Conservation (phyloP, 2,888 invertebrate genomes). For the Barypeithes pellucidus region DNA sequence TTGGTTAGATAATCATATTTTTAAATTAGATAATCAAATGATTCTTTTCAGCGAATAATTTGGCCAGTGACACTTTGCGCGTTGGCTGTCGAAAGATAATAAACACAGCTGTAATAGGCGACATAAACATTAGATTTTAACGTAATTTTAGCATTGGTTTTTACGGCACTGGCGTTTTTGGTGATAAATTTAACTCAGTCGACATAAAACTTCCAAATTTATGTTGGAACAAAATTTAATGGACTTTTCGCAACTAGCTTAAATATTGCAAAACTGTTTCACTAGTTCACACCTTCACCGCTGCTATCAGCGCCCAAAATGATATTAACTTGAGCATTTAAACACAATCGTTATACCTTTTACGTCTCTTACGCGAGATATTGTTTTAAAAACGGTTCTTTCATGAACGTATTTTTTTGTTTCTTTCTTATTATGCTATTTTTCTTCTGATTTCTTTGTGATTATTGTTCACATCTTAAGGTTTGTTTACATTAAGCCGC, state of each 20-base stretch:
- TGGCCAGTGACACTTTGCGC: not conserved
- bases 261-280: not conserved
- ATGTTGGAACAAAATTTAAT: conserved; percentile 15
- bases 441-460: too few species aligned
- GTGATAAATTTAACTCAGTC: conserved; percentile 14
- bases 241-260: conserved; percentile 17
- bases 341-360: not conserved
- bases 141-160: conserved; percentile 25
- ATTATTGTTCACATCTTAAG: too few species aligned
- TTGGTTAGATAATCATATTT: too few species aligned
- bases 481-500: too few species aligned
- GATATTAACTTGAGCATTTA: not conserved
- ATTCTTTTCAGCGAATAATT: not conserved
- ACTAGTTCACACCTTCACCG: not conserved
- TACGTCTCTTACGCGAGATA: not conserved
- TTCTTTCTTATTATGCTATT: too few species aligned
- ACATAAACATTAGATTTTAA: conserved; percentile 35
- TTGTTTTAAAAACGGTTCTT: not conserved
- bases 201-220: not conserved
- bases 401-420: too few species aligned
- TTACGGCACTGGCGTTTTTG: conserved; percentile 11
- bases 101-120: conserved; percentile 25
- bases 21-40: too few species aligned
- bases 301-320: not conserved
- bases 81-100: conserved; percentile 27